Conservation (phyloP, 1,140 invertebrate species). For the Saccostrea cuccullata region DNA sequence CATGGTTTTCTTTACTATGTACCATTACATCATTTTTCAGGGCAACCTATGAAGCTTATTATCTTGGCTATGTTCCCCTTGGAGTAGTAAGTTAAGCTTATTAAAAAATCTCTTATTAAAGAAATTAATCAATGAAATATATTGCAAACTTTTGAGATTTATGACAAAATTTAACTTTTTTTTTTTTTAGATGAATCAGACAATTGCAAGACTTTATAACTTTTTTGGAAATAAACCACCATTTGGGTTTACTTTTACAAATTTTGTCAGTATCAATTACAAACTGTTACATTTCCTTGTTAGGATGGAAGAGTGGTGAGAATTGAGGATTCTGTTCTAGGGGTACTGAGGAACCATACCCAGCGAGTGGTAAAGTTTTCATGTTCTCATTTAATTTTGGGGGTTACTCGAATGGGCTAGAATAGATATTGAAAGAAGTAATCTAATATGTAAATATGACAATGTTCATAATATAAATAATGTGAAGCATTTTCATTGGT, state of each 20-base stretch:
- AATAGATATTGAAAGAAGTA: neutral
- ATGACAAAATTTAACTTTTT: neutral
- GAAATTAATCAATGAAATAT: neutral
- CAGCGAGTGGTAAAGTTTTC: constrained; percentile 42
- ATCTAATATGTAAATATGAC: neutral
- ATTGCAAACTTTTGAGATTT: neutral
- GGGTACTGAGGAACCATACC: constrained; percentile 48
- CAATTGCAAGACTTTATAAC: neutral
- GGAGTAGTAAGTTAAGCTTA: constrained; percentile 62
- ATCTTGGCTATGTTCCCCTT: constrained; percentile 62
- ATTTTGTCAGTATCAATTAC: neutral
- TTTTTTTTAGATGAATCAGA: too few species aligned
- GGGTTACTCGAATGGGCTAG: too few species aligned
- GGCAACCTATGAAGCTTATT: constrained; percentile 66
- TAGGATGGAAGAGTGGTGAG: constrained; percentile 70
- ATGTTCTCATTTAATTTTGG: too few species aligned
- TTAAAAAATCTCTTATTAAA: neutral
- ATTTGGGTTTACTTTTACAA: neutral
- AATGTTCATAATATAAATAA: too few species aligned
- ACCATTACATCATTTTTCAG: constrained; percentile 54
- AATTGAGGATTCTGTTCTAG: constrained; percentile 67
- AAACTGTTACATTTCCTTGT: neutral
- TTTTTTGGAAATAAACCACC: neutral
- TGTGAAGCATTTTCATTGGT: neutral
- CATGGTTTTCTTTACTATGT: neutral